Evolutionary conservation across 1,140 invertebrate genomes (phyloP).

Genomic region (Ostrea edulis): DNA sequence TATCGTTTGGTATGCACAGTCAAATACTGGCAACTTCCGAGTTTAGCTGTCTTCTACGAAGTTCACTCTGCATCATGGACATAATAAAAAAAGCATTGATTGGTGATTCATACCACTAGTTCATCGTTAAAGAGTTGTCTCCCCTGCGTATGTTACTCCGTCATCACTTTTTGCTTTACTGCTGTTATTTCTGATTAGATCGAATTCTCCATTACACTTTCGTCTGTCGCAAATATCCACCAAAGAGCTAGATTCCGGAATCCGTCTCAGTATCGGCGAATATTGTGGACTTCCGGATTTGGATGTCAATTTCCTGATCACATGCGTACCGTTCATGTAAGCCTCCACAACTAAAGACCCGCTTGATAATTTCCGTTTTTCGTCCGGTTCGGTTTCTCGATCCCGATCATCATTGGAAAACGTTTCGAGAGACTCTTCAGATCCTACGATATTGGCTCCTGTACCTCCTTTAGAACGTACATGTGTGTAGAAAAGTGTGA

Average conservation of each 20-base stretch:
- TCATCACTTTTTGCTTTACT: constrained; percentile 72
- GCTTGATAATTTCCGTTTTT: constrained; percentile 64
- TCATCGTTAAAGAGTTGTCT: constrained; percentile 39
- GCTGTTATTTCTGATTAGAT: constrained; percentile 62
- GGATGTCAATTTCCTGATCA: constrained; percentile 49
- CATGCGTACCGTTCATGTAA: constrained; percentile 70
- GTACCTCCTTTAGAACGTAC: constrained; percentile 66
- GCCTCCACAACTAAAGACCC: constrained; percentile 68
- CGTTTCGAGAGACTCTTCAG: constrained; percentile 41
- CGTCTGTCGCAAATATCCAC: constrained; percentile 51
- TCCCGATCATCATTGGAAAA: constrained; percentile 52
- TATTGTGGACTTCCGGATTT: constrained; percentile 53
- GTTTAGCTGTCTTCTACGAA: no score
- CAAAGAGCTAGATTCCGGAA: constrained; percentile 68
- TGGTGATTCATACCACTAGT: no score
- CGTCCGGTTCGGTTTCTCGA: constrained; percentile 58
- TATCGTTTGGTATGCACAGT: no score
- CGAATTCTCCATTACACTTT: constrained; percentile 60
- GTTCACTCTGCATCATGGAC: no score
- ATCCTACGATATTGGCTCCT: constrained; percentile 46
- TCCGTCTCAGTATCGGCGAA: constrained; percentile 44
- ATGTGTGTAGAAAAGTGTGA: constrained; percentile 76
- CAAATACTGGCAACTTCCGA: no score
- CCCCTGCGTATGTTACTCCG: constrained; percentile 69
- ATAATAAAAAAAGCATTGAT: no score